Evolutionary conservation across 2,113 vertebrate genomes (phyloP), one percentile per base, ranked within the genome.

Genomic region (Elanus axillaris): DNA sequence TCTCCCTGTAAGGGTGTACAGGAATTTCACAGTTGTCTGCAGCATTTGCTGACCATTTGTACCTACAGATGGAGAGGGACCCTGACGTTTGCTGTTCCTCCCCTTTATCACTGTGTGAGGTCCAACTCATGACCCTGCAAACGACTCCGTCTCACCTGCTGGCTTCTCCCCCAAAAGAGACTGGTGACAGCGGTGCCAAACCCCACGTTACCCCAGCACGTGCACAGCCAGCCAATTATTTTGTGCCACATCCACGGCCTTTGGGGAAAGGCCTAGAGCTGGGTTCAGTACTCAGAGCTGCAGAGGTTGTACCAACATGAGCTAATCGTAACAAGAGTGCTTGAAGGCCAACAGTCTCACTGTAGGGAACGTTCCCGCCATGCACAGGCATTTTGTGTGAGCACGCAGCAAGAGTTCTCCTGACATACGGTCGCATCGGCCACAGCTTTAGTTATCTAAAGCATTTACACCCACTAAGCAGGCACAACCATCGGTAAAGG

Each of bases 361-460:
- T 7, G 29, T 1, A 31, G 48, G 43, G 67, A 92, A 26, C 1
- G 16, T 16, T 66, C 45, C 55, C n/a, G 69, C 59, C 34, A 4
- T 0, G 9, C 42, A 29, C 38, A 38, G 29, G 47, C 38, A 8
- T 74, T 75, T 34, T 47, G 29, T 15, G 26, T 18, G 66, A 71
- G 13, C 38, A 75, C 2, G 1, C 62, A 42, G n/a, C 55, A 32
- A 3, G 73, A 48, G 7, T 29, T 47, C 68, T 85, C 45, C 82
- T 43, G 80, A 16, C 3, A 8, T 4, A 8, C 0, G 1, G 14
- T 5, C 1, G 0, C 27, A 59, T 32, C 85, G 82, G 43, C 52
- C 74, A 48, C 78, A 82, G 64, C 38, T 81, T 68, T 66, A 55
- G 48, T 56, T 40, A 75, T 26, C 69, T 38, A 38, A 60, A 80